Evolutionary conservation across 2,113 vertebrate genomes (phyloP).

Genomic region (Alligator mississippiensis): DNA sequence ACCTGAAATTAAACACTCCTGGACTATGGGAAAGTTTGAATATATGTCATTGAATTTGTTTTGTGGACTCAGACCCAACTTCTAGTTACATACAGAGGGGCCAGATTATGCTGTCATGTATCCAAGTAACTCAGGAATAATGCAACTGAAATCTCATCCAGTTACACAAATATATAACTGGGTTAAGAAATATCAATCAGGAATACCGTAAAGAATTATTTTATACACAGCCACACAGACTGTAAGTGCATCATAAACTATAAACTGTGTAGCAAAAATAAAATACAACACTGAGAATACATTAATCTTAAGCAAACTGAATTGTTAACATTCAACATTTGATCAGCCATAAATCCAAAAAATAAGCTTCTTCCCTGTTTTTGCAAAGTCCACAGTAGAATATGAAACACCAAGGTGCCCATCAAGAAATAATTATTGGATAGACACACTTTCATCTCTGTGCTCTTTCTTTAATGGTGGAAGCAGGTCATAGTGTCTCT

Average conservation of each 20-base stretch:
- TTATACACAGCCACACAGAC: background rate
- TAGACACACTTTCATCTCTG: conserved; percentile 18
- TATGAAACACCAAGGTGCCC: conserved; percentile 33
- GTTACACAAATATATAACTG: background rate
- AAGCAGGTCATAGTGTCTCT: background rate
- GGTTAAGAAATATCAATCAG: background rate
- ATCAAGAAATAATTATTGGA: conserved; percentile 35
- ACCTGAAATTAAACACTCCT: background rate
- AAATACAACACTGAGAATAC: conserved; percentile 61
- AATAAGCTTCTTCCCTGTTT: conserved; percentile 22
- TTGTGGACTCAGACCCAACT: background rate
- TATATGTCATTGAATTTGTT: background rate
- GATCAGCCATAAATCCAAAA: conserved; percentile 56
- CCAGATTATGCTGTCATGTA: conserved; percentile 21
- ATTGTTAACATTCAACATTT: conserved; percentile 46
- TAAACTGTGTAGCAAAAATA: conserved; percentile 36
- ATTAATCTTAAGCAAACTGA: conserved; percentile 50
- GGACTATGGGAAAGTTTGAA: background rate
- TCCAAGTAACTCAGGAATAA: background rate
- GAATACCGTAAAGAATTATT: background rate
- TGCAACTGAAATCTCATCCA: background rate
- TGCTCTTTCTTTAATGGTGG: conserved; percentile 13
- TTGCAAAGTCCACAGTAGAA: conserved; percentile 39
- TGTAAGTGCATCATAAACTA: background rate
- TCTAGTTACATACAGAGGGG: background rate